Evolutionary conservation across 1,140 invertebrate species (phyloP), one percentile per base, ranked within the genome.

Genomic region (Megathymus violae): DNA sequence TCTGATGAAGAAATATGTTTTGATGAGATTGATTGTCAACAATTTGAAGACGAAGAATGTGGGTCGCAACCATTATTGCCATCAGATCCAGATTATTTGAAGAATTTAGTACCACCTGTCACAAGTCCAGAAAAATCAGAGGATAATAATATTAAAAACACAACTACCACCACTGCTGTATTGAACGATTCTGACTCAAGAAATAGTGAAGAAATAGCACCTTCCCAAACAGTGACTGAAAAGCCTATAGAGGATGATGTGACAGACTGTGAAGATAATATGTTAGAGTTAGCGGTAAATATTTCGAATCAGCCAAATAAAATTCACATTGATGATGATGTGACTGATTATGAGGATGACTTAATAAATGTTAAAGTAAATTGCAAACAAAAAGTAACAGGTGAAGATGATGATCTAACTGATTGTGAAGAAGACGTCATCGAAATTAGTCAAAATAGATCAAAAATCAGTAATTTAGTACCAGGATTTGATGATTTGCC

Each of bases 1-100:
- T 87, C 85, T 27, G 78, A 84, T 69, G 84, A 86, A 58, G 71
- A 76, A 62, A 80, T 88, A 36, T 16, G 78, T 9, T 86, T 87
- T 81, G 78, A 90, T 25, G 85, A 88, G 38, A 52, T 89, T 31
- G 78, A 82, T 36, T 67, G 46, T 48, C 62, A 78, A 40, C 14
- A 62, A 14, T 59, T 77, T 17, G 56, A 74, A 4, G 76, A 84
- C 5, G 56, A 78, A 16, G 76, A 80, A n/a, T n/a, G n/a, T 67
- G 74, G 78, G 38, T 88, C 85, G 0, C 87, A 89, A 67, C 67
- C 76, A 10, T 62, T 89, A 52, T 43, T 87, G 31, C 63, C 68
- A 14, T 17, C 69, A 58, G 71, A n/a, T n/a, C n/a, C n/a, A n/a
- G n/a, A n/a, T n/a, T n/a, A 74, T 40, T 46, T 52, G 11, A 16